phyloP scores from a whole-genome alignment of 2,888 invertebrate genomes.

The Pachydiplax longipennis region DNA sequence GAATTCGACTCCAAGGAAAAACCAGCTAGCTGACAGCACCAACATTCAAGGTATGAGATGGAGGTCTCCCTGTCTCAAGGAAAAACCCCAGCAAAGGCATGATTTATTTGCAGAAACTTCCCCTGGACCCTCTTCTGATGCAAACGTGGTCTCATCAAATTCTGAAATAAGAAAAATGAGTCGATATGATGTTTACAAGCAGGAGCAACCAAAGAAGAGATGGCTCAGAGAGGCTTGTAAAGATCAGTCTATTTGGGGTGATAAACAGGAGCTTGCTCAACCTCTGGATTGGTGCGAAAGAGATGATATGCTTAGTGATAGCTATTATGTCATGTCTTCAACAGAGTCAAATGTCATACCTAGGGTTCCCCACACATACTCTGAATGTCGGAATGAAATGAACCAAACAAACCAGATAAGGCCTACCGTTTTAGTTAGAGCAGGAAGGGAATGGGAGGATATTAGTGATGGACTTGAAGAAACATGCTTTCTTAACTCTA shows the following conservation, averaged over 20 bases:
- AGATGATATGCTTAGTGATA: conserved; percentile 47
- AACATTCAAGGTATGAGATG: conserved; percentile 30
- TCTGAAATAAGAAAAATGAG: background rate
- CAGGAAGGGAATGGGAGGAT: conserved; percentile 54
- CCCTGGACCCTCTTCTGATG: conserved; percentile 16
- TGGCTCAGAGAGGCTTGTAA: conserved; percentile 67
- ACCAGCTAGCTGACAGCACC: conserved; percentile 32
- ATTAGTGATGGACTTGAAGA: conserved; percentile 12
- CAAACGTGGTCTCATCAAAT: background rate
- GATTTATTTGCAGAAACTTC: background rate
- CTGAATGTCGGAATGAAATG: conserved; percentile 50
- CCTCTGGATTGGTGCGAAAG: conserved; percentile 62
- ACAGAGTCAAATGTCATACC: background rate
- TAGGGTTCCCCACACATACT: background rate
- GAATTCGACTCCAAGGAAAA: conserved; percentile 54
- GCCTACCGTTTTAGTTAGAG: conserved; percentile 65
- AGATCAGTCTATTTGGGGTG: conserved; percentile 55
- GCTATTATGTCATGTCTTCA: background rate
- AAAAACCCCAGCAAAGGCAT: background rate
- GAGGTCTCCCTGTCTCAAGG: background rate
- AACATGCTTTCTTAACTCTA: background rate
- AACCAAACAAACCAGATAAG: conserved; percentile 62
- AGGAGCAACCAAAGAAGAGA: conserved; percentile 66
- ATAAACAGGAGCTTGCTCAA: conserved; percentile 61
- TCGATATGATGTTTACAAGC: conserved; percentile 45